These are phyloP conservation scores for Heliconius melpomene DNA, from an alignment of 1,140 invertebrate species.

Conservation along the genomic window DNA sequence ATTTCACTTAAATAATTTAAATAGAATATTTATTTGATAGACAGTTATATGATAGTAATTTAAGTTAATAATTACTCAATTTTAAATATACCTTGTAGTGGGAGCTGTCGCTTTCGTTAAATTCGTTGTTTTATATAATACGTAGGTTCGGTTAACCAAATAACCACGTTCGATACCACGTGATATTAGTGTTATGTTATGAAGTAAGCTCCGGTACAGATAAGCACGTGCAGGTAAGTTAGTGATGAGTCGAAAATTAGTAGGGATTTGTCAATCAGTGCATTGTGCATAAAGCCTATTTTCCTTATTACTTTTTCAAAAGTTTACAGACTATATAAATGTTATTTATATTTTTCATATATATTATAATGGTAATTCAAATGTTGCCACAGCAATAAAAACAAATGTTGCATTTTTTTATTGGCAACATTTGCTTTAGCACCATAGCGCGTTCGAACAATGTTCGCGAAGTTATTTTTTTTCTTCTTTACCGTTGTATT, in stretches of 20 bases:
- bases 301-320: background rate
- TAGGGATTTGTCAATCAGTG: constrained; percentile 36
- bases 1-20: background rate
- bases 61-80: too few relatives aligned
- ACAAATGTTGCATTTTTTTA: constrained; percentile 34
- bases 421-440: constrained; percentile 43
- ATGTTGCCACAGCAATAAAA: constrained; percentile 62
- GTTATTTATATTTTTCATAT: background rate
- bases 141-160: background rate
- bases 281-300: background rate
- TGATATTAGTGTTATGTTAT: constrained; percentile 41
- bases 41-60: too few relatives aligned
- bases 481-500: constrained; percentile 71
- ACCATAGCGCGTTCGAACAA: constrained; percentile 47
- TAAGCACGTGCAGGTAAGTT: constrained; percentile 65
- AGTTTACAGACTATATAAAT: background rate
- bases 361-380: constrained; percentile 28
- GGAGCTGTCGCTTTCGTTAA: background rate
- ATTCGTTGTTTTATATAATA: background rate
- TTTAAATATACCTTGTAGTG: too few relatives aligned
- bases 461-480: constrained; percentile 50
- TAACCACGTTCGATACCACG: background rate
- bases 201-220: constrained; percentile 52
- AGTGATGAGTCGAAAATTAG: constrained; percentile 80
- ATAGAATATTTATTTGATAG: too few relatives aligned